These are phyloP conservation scores for Leguminivora glycinivorella DNA, from an alignment of 1,140 invertebrate species.

Conservation along the genomic window DNA sequence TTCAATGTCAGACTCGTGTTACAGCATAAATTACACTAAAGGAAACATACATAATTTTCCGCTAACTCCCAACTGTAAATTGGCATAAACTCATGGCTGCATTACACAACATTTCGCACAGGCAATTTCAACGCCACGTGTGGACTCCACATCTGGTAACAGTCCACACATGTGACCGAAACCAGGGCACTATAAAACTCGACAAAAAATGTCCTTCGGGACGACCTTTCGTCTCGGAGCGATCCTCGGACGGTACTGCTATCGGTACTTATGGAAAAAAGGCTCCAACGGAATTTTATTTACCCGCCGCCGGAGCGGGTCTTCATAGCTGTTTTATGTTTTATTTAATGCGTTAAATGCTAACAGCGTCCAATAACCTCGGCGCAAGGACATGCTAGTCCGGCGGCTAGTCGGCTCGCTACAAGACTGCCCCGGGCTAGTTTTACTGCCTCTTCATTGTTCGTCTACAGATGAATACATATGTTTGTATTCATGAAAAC, in stretches of 20 bases:
- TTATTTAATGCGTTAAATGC: conserved; percentile 70
- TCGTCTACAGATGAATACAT: not conserved
- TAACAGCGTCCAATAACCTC: conserved; percentile 74
- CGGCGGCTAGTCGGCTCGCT: conserved; percentile 41
- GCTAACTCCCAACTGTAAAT: conserved; percentile 22
- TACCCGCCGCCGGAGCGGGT: conserved; percentile 62
- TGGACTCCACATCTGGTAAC: conserved; percentile 39
- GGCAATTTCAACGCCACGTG: conserved; percentile 30
- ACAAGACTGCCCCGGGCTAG: conserved; percentile 39
- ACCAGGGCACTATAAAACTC: conserved; percentile 52
- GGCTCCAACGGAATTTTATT: conserved; percentile 72
- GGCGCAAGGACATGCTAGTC: conserved; percentile 65
- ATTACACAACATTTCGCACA: conserved; percentile 25
- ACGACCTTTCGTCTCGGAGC: conserved; percentile 63
- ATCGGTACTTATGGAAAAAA: conserved; percentile 73
- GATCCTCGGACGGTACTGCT: conserved; percentile 51
- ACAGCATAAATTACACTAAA: conserved; percentile 22
- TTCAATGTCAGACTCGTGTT: conserved; percentile 39
- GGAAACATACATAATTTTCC: conserved; percentile 29
- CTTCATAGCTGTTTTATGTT: conserved; percentile 69
- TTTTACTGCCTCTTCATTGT: conserved; percentile 46
- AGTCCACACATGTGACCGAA: conserved; percentile 47
- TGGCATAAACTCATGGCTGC: not conserved
- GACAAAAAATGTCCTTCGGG: conserved; percentile 67
- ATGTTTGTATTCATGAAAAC: not conserved